Base-by-base conservation (phyloP, 2,113 vertebrate genomes). In the Chloropsis hardwickii region DNA sequence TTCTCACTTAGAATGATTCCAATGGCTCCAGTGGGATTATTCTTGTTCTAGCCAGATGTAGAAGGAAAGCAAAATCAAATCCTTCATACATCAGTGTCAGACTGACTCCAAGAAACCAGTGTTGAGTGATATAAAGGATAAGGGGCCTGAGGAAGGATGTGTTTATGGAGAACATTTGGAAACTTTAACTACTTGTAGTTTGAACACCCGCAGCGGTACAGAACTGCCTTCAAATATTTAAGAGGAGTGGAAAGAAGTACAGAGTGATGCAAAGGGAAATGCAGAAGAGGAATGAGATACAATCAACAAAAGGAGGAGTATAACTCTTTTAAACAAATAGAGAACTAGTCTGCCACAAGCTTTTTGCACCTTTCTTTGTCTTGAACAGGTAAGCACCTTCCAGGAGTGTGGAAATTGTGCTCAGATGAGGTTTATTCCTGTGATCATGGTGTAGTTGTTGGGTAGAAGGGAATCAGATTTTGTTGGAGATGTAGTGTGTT, bases 121-220 rank as follows among this genome's bases (percentile, higher is more conserved):
- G 93, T 79, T 96, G 95, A 96, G 92, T 94, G 93, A 96, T 95
- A 96, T 51, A 96, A 94, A 92, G 93, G 79, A 95, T 88, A 95
- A 89, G 91, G 71, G 87, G 92, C 88, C 95, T 96, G 47, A 95
- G 76, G 90, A 97, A 96, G 87, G 93, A 95, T 94, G 87, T 94
- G 92, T 96, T 91, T 95, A 95, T 94, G 90, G 93, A 93, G 93
- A 91, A 96, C 81, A 90, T 91, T 95, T 88, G 87, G 90, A 90
- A 95, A 91, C 14, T 87, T 92, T 95, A 95, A 95, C 93, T 95
- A 86, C 93, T 95, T 95, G 80, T 80, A 94, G 66, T 82, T 91
- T 90, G 79, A 94, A 73, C 67, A 93, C 90, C 80, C 0, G 0
- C 71, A 27, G 67, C 51, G 35, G 54, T 82, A 70, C 53, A 69